Evolutionary conservation across 92 coral and sea anemone species (phyloP).

Genomic region (Montipora capitata): DNA sequence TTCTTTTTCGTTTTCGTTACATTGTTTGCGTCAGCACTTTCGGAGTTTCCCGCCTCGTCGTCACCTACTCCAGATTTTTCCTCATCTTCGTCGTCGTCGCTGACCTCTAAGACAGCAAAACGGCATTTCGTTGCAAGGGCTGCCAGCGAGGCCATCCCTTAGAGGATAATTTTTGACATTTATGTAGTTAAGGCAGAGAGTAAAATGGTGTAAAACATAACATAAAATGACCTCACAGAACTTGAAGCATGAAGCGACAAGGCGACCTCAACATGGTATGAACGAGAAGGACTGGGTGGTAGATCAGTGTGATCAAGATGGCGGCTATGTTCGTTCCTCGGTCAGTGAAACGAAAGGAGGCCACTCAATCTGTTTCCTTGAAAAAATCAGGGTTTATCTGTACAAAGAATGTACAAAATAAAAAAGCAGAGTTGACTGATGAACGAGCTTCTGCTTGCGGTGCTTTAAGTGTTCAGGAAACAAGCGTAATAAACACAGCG

Average conservation of each 20-base stretch:
- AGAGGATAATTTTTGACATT: not conserved
- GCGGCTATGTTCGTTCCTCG: conserved; percentile 76
- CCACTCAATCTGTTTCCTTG: not conserved
- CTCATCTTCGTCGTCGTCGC: conserved; percentile 79
- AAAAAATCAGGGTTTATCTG: conserved; percentile 1
- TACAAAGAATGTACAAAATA: not conserved
- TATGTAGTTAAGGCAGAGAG: not conserved
- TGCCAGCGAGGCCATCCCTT: conserved; percentile 55
- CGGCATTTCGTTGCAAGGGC: conserved; percentile 75
- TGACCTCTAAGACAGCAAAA: conserved; percentile 78
- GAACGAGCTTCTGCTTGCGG: conserved; percentile 5
- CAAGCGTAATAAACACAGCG: not conserved
- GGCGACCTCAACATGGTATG: not conserved
- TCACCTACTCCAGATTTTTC: conserved; percentile 29
- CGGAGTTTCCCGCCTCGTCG: conserved; percentile 49
- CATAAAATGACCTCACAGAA: not conserved
- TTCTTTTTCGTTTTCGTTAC: conserved; percentile 61
- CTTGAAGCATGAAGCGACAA: not conserved
- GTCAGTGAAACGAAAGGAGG: conserved; percentile 49
- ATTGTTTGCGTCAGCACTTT: conserved; percentile 44
- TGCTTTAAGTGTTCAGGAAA: conserved; percentile 4
- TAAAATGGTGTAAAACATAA: not conserved
- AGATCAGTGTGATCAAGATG: conserved; percentile 19
- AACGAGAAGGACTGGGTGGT: not conserved
- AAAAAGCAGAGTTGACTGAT: conserved; percentile 16